phyloP scores from a whole-genome alignment of 2,888 invertebrate species.

The Megastigmus dorsalis region DNA sequence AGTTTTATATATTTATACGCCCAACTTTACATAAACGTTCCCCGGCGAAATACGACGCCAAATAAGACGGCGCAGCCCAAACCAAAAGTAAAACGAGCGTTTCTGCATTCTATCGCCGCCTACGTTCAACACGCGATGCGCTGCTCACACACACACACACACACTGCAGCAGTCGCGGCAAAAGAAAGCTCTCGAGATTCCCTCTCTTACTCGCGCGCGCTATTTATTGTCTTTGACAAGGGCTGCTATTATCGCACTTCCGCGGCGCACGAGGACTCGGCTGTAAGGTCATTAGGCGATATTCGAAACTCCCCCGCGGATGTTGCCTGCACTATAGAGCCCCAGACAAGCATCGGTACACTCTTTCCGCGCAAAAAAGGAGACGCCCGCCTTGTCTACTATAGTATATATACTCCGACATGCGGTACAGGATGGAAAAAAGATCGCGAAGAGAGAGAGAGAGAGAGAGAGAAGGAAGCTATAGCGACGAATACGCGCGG shows the following conservation, averaged over 20 bases:
- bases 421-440: background rate
- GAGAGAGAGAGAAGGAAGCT: background rate
- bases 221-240: conserved; percentile 52
- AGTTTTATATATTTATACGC: no score
- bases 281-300: conserved; percentile 46
- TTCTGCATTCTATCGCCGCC: conserved; percentile 24
- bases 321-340: background rate
- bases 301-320: conserved; percentile 29
- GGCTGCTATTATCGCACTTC: conserved; percentile 33
- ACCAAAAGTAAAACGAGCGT: conserved; percentile 13
- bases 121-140: conserved; percentile 24
- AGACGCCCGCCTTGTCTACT: no score
- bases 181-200: conserved; percentile 28
- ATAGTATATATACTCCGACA: no score
- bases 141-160: no score
- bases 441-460: background rate
- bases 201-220: no score
- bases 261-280: background rate
- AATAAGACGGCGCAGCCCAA: conserved; percentile 13
- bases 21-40: no score
- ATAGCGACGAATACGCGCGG: no score
- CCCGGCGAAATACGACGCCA: conserved; percentile 10
- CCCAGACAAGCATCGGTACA: background rate
- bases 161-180: background rate
- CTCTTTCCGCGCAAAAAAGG: conserved; percentile 3